phyloP scores from a whole-genome alignment of 2,888 invertebrate species.

The Urechis unicinctus region DNA sequence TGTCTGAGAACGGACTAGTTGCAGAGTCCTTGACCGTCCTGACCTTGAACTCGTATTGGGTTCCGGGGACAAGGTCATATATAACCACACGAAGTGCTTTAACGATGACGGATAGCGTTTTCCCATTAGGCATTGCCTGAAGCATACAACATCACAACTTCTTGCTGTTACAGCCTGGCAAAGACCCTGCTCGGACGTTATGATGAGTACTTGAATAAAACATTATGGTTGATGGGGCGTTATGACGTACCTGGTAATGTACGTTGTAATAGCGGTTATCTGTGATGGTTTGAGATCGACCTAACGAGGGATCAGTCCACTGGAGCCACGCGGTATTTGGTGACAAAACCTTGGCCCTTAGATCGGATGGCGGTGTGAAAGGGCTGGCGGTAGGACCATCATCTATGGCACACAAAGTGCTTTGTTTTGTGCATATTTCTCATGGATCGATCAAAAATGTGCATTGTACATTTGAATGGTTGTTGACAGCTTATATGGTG shows the following conservation, averaged over 20 bases:
- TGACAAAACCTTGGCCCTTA: conserved; percentile 18
- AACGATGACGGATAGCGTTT: conserved; percentile 70
- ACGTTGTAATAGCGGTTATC: conserved; percentile 22
- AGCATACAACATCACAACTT: background rate
- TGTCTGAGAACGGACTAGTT: conserved; percentile 19
- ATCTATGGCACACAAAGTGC: background rate
- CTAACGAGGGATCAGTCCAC: conserved; percentile 22
- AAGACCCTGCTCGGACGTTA: too few relatives aligned
- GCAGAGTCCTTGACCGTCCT: conserved; percentile 66
- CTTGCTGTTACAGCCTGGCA: too few relatives aligned
- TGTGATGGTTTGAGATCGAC: conserved; percentile 14
- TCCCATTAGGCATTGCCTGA: conserved; percentile 53
- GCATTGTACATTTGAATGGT: too few relatives aligned
- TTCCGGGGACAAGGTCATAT: conserved; percentile 70
- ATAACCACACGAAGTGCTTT: conserved; percentile 73
- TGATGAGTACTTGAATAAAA: too few relatives aligned
- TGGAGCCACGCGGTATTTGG: conserved; percentile 18
- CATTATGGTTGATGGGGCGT: too few relatives aligned
- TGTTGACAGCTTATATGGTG: too few relatives aligned
- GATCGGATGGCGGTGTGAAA: conserved; percentile 7
- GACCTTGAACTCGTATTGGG: conserved; percentile 83
- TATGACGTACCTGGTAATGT: conserved; percentile 14
- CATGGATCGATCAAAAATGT: too few relatives aligned
- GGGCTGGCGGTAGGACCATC: conserved; percentile 1
- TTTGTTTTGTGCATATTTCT: too few relatives aligned